These are phyloP conservation scores for Orchesella flavescens DNA, from an alignment of 2,888 invertebrate species.

Conservation along the genomic window DNA sequence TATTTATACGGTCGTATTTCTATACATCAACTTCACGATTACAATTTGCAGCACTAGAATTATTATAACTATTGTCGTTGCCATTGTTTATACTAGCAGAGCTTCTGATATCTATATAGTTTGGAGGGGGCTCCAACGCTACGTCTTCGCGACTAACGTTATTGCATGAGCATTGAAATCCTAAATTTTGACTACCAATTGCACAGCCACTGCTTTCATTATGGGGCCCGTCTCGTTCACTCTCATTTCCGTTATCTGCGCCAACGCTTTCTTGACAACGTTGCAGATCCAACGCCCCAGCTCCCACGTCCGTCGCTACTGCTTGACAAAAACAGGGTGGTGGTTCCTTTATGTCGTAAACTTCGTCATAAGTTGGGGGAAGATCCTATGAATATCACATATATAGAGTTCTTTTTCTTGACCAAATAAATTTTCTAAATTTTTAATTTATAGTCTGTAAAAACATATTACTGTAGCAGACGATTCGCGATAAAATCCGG, in stretches of 20 bases:
- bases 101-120: slow-evolving; percentile 1
- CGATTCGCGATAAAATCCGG: slow-evolving; percentile 10
- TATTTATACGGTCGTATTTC: not conserved
- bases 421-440: too few relatives aligned
- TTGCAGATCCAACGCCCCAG: not conserved
- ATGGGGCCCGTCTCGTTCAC: not conserved
- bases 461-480: slow-evolving; percentile 19
- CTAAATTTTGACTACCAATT: slow-evolving; percentile 35
- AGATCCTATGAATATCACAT: slow-evolving; percentile 37
- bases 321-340: slow-evolving; percentile 65
- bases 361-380: slow-evolving; percentile 65
- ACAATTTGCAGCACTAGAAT: not conserved
- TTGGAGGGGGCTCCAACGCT: slow-evolving; percentile 20
- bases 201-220: not conserved
- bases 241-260: not conserved
- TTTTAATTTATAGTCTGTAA: too few relatives aligned
- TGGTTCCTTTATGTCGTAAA: slow-evolving; percentile 63
- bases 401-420: too few relatives aligned
- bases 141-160: not conserved
- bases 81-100: not conserved
- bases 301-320: slow-evolving; percentile 33
- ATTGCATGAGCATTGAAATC: slow-evolving; percentile 29
- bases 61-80: not conserved
- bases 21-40: not conserved
- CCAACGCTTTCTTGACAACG: not conserved